These are phyloP conservation scores for Ochropleura plecta DNA, from an alignment of 2,888 invertebrate species.

Conservation along the genomic window DNA sequence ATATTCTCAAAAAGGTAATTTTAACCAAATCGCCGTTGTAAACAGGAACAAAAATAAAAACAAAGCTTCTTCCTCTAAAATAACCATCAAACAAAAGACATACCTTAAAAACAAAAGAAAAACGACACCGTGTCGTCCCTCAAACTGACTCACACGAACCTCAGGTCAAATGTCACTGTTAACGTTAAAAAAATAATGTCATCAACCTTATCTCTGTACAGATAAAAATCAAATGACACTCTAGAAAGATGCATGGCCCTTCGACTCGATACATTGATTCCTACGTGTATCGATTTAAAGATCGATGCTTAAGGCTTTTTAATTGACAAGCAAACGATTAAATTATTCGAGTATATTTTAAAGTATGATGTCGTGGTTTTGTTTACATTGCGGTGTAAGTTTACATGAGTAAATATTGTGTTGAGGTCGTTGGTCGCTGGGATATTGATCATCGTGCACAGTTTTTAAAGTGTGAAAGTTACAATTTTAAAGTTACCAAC, in stretches of 20 bases:
- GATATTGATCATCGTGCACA: slow-evolving; percentile 25
- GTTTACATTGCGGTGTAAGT: slow-evolving; percentile 56
- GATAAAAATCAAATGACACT: slow-evolving; percentile 84
- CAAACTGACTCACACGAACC: slow-evolving; percentile 57
- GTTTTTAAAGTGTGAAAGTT: slow-evolving; percentile 36
- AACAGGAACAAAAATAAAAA: neutral
- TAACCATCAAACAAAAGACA: slow-evolving; percentile 11
- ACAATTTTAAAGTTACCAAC: slow-evolving; percentile 10
- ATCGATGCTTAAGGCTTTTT: slow-evolving; percentile 79
- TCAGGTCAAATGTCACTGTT: slow-evolving; percentile 71
- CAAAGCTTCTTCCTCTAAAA: neutral
- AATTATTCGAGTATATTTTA: slow-evolving; percentile 63
- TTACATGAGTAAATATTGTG: slow-evolving; percentile 51
- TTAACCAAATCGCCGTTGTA: neutral
- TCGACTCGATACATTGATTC: slow-evolving; percentile 78
- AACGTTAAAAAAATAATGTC: slow-evolving; percentile 75
- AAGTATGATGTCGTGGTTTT: slow-evolving; percentile 57
- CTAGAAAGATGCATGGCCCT: slow-evolving; percentile 80
- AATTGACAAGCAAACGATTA: slow-evolving; percentile 78
- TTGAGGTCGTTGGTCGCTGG: slow-evolving; percentile 25
- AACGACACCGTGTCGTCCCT: slow-evolving; percentile 29
- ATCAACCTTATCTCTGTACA: slow-evolving; percentile 73
- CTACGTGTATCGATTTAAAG: slow-evolving; percentile 76
- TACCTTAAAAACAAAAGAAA: slow-evolving; percentile 33
- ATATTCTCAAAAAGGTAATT: neutral